Conservation (phyloP, 2,797 vertebrate species). For the Gallinago solitaria region DNA sequence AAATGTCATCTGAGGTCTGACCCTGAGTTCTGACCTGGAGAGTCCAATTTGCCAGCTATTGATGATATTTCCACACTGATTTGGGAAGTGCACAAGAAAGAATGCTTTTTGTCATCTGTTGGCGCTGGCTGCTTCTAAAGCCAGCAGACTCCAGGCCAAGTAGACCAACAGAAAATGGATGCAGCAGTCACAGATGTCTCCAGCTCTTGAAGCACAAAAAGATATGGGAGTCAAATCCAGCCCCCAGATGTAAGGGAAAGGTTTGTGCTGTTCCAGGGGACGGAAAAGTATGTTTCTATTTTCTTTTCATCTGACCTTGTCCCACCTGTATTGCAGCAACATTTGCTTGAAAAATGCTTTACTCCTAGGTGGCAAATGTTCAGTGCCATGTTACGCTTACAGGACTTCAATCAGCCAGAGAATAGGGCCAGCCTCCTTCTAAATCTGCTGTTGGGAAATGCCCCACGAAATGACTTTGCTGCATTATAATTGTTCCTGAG, state of each 20-base stretch:
- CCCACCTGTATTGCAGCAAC: neutral
- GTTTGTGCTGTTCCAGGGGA: neutral
- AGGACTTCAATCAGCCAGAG: neutral
- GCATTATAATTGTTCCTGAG: slow-evolving; percentile 57
- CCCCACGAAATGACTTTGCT: slow-evolving; percentile 63
- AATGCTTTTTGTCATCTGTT: neutral
- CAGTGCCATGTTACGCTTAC: neutral
- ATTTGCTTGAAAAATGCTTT: slow-evolving; percentile 13
- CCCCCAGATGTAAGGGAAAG: neutral
- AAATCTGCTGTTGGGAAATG: slow-evolving; percentile 70
- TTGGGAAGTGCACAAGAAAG: neutral
- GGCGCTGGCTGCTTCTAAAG: neutral
- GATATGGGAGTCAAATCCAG: neutral
- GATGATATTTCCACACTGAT: slow-evolving; percentile 7
- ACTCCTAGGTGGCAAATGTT: neutral
- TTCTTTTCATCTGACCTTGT: neutral
- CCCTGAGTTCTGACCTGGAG: slow-evolving; percentile 15
- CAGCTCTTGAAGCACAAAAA: neutral
- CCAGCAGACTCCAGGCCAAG: neutral
- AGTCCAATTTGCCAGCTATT: neutral
- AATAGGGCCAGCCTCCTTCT: slow-evolving; percentile 7
- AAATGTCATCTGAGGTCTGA: slow-evolving; percentile 33
- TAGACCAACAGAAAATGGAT: neutral
- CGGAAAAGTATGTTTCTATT: neutral
- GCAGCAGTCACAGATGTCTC: neutral